Conservation (phyloP, 2,888 invertebrate species). For the Smittia aterrima region DNA sequence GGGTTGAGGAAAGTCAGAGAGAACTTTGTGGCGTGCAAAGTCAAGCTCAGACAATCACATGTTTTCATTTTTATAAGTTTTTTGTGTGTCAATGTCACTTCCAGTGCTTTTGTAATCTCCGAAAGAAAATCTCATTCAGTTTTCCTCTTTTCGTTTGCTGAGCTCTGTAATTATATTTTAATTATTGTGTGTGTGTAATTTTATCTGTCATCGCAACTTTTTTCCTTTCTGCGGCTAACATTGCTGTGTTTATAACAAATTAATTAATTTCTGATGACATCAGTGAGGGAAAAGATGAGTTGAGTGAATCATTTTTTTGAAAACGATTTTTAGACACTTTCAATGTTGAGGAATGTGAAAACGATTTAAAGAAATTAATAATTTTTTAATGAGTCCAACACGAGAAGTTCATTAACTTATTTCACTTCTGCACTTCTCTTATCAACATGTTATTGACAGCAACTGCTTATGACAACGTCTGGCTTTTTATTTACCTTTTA, state of each 20-base stretch:
- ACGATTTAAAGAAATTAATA: no score
- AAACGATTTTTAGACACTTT: not conserved
- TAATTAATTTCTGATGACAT: slow-evolving; percentile 7
- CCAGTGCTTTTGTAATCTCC: slow-evolving; percentile 24
- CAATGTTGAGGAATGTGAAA: no score
- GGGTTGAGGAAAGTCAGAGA: not conserved
- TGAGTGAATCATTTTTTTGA: not conserved
- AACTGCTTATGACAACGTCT: no score
- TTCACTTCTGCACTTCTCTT: no score
- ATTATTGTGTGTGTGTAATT: slow-evolving; percentile 33
- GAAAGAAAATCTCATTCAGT: slow-evolving; percentile 40
- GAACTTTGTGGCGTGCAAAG: slow-evolving; percentile 9
- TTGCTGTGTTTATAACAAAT: not conserved
- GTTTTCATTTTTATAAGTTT: slow-evolving; percentile 12
- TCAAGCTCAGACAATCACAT: not conserved
- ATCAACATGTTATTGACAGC: no score
- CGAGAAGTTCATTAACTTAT: no score
- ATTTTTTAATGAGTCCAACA: no score
- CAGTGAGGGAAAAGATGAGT: not conserved
- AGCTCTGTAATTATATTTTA: slow-evolving; percentile 40
- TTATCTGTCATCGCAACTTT: slow-evolving; percentile 17
- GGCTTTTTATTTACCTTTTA: no score
- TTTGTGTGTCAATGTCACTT: slow-evolving; percentile 42
- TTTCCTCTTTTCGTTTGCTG: slow-evolving; percentile 14
- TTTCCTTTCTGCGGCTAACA: not conserved